Percentiles rank a stretch among this genome's conserved stretches.
Evolutionary conservation across 1,140 invertebrate genomes (phyloP).

Genomic region (Psilanteris sp.): DNA sequence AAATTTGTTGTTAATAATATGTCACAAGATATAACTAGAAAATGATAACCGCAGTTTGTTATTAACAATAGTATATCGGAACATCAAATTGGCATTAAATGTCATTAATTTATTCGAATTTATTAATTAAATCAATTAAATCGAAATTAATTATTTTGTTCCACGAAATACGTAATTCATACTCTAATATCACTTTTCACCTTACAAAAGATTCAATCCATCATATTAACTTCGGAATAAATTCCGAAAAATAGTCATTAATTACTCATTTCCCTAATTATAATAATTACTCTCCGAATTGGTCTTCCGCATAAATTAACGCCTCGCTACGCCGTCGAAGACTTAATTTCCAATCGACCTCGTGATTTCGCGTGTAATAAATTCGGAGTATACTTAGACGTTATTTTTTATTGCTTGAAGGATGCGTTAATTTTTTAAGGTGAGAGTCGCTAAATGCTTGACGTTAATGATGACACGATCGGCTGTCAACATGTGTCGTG

Average conservation of each 20-base stretch:
- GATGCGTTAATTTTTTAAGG: conserved; percentile 37
- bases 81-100: no score
- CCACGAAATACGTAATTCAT: no score
- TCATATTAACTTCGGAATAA: background rate
- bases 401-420: conserved; percentile 20
- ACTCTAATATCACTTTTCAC: conserved; percentile 7
- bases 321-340: background rate
- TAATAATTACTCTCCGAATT: conserved; percentile 24
- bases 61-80: no score
- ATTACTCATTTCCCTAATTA: conserved; percentile 37
- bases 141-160: no score
- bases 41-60: no score
- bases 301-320: conserved; percentile 22
- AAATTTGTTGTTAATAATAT: no score
- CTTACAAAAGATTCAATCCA: conserved; percentile 1
- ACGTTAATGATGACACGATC: conserved; percentile 20
- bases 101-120: no score
- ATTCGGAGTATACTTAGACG: conserved; percentile 19
- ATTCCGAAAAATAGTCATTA: conserved; percentile 1
- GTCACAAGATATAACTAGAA: no score
- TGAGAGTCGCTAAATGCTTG: conserved; percentile 24
- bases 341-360: conserved; percentile 22
- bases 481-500: conserved; percentile 30
- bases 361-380: conserved; percentile 21
- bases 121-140: no score